A percentile compares a stretch with the other conserved stretches of the same genome.
phyloP scores from a whole-genome alignment of 2,888 invertebrate species.

The Xestia ashworthii region DNA sequence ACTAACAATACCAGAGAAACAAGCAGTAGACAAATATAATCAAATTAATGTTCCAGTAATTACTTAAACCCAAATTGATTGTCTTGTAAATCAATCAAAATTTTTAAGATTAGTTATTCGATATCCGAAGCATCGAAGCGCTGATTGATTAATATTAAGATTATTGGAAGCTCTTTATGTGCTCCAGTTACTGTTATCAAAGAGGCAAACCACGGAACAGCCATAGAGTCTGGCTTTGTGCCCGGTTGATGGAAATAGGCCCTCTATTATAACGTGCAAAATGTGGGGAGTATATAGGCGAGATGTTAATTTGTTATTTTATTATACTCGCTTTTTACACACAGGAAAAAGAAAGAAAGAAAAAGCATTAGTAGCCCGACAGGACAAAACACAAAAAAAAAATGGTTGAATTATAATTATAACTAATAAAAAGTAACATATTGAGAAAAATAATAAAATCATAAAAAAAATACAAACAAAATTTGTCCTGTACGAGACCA shows the following conservation, averaged over 20 bases:
- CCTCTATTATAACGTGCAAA: no score
- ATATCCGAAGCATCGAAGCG: slow-evolving; percentile 31
- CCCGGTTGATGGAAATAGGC: no score
- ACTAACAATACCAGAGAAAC: background rate
- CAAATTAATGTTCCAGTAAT: background rate
- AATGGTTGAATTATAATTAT: no score
- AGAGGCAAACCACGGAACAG: background rate
- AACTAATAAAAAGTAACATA: no score
- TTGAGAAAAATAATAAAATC: no score
- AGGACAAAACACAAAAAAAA: no score
- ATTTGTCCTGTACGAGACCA: no score
- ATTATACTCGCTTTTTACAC: background rate
- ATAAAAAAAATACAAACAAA: no score
- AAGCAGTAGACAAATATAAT: background rate
- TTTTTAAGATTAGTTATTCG: slow-evolving; percentile 31
- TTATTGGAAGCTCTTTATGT: slow-evolving; percentile 24
- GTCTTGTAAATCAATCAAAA: slow-evolving; percentile 6
- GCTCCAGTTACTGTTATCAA: background rate
- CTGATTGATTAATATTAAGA: slow-evolving; percentile 30
- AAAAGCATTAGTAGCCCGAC: no score
- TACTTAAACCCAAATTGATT: background rate
- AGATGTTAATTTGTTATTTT: background rate
- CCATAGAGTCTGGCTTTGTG: no score
- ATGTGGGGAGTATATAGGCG: background rate
- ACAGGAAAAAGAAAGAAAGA: no score